phyloP scores from a whole-genome alignment of 2,888 invertebrate species.

The Pemphredon lugubris region DNA sequence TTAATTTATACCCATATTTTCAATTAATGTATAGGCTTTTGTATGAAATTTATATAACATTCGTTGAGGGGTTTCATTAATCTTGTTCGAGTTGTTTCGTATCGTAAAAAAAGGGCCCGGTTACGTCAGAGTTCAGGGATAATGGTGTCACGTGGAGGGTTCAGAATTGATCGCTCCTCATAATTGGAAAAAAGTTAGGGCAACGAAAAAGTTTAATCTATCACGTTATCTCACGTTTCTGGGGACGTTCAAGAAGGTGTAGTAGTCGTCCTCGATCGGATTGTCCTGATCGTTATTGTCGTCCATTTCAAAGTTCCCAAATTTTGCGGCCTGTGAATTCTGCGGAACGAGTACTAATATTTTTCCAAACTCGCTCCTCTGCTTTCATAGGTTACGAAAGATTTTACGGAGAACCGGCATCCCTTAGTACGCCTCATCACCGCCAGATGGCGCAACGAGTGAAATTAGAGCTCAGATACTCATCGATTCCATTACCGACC shows the following conservation, averaged over 20 bases:
- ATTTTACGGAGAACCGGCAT: slow-evolving; percentile 49
- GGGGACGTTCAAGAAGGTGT: slow-evolving; percentile 92
- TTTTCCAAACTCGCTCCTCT: slow-evolving; percentile 51
- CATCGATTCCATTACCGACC: slow-evolving; percentile 19
- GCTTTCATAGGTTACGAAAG: slow-evolving; percentile 73
- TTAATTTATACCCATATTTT: too few species aligned
- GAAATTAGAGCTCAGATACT: neutral
- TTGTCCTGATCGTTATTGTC: slow-evolving; percentile 86
- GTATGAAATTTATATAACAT: too few species aligned
- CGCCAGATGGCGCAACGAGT: slow-evolving; percentile 41
- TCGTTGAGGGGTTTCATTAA: too few species aligned
- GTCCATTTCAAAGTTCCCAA: slow-evolving; percentile 82
- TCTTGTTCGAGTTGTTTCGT: too few species aligned
- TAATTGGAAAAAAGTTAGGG: slow-evolving; percentile 14
- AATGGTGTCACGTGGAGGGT: slow-evolving; percentile 69
- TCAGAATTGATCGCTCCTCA: slow-evolving; percentile 25
- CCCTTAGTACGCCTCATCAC: slow-evolving; percentile 2
- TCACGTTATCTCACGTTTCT: slow-evolving; percentile 86
- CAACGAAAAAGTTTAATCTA: slow-evolving; percentile 7
- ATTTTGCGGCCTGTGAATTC: slow-evolving; percentile 19
- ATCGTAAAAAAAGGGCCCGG: slow-evolving; percentile 1
- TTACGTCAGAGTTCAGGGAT: slow-evolving; percentile 64
- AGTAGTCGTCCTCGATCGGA: slow-evolving; percentile 91
- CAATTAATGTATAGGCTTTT: too few species aligned
- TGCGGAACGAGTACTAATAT: slow-evolving; percentile 23